Percentiles rank a stretch among this genome's conserved stretches.
These are phyloP conservation scores for Epizoanthus ramosus DNA, from an alignment of 92 coral and sea anemone genomes.

Conservation along the genomic window DNA sequence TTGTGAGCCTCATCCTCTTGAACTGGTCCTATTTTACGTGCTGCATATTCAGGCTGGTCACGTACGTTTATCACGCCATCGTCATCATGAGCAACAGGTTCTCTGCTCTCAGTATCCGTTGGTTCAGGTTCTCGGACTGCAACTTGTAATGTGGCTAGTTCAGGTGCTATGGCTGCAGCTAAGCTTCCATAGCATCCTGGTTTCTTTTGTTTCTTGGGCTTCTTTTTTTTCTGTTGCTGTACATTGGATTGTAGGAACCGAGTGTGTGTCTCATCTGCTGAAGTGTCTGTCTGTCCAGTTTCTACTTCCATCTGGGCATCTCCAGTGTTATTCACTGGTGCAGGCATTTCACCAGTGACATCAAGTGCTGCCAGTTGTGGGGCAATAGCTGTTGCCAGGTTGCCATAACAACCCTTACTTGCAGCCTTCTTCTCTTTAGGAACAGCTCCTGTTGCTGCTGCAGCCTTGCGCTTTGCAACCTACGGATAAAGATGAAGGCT, in stretches of 20 bases:
- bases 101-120: not conserved
- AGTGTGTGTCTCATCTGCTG: not conserved
- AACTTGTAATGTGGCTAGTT: slow-evolving; percentile 41
- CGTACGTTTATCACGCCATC: slow-evolving; percentile 16
- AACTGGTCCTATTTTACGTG: slow-evolving; percentile 14
- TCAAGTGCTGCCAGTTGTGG: not conserved
- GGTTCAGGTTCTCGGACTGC: not conserved
- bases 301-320: not conserved
- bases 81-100: not conserved
- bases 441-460: not conserved
- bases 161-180: slow-evolving; percentile 54
- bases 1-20: not conserved
- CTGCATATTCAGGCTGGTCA: slow-evolving; percentile 10
- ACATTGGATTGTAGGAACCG: not conserved
- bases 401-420: slow-evolving; percentile 1
- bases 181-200: slow-evolving; percentile 46
- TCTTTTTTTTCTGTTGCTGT: slow-evolving; percentile 10
- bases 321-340: not conserved
- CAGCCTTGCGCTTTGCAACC: not conserved
- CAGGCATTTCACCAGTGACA: not conserved
- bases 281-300: not conserved
- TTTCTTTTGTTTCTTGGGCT: slow-evolving; percentile 22
- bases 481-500: not conserved
- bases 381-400: not conserved
- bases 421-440: not conserved